Evolutionary conservation across 2,888 invertebrate species (phyloP).

Genomic region (Drosophila eohydei): DNA sequence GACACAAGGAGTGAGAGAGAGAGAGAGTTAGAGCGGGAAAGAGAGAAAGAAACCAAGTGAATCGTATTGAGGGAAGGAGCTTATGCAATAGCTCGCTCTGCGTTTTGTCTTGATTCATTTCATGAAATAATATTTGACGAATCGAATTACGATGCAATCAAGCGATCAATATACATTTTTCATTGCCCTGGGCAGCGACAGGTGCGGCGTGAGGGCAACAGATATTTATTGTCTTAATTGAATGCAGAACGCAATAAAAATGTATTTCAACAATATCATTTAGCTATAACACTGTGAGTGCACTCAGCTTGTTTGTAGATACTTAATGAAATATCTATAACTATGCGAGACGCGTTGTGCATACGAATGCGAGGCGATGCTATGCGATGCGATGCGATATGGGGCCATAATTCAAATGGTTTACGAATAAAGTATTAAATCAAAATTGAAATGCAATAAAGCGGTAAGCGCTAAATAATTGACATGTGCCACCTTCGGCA

Average conservation of each 20-base stretch:
- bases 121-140: neutral
- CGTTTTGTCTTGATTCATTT: neutral
- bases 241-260: conserved; percentile 4
- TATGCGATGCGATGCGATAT: conserved; percentile 16
- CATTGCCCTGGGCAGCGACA: neutral
- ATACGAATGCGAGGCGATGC: neutral
- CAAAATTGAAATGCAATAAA: conserved; percentile 67
- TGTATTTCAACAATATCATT: conserved; percentile 1
- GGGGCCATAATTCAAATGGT: conserved; percentile 19
- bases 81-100: neutral
- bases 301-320: neutral
- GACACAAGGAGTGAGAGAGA: neutral
- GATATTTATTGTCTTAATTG: conserved; percentile 1
- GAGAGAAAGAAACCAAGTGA: neutral
- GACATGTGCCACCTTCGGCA: conserved; percentile 63
- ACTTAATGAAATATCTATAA: conserved; percentile 15
- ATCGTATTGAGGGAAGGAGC: neutral
- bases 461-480: conserved; percentile 71
- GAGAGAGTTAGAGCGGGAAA: too few relatives aligned
- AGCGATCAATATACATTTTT: neutral
- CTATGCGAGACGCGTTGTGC: neutral
- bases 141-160: conserved; percentile 1
- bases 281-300: neutral
- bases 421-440: conserved; percentile 53
- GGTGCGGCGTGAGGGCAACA: neutral